Evolutionary conservation across 2,113 vertebrate species (phyloP), one percentile per base, ranked within the genome.

Genomic region (Orthochromis malagaraziensis): DNA sequence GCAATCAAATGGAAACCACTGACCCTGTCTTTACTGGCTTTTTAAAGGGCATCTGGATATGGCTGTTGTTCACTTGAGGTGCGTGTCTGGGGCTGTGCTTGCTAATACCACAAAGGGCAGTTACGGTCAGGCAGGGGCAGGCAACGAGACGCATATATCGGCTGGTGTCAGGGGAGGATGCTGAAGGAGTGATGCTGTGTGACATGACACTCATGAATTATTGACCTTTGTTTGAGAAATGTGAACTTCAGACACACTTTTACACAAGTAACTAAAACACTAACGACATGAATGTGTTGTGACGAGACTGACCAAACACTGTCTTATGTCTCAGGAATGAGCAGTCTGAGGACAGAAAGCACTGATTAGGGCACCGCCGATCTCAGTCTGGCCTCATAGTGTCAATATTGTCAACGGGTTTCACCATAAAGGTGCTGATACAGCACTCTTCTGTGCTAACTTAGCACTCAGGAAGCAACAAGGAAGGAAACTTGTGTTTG

Each of bases 121-220:
- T 12, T 49, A 4, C 1, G 16, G 42, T 3, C 29, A 75, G 38
- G 40, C 84, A 9, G 40, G 85, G 31, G 21, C n/a, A 29, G 7
- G 77, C 57, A 31, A 70, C 29, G 77, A 63, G 45, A 58, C 29
- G 77, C 79, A 21, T 2, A 26, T 57, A 81, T 51, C 16, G 10
- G 60, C 49, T 57, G 84, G 40, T 80, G 84, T 81, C 53, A 29
- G 47, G 6, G 26, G 38, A 35, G 35, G 80, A 82, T 5, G 33
- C 49, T 45, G 68, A 47, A 19, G 29, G 17, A 84, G 51, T 53
- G 87, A 90, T 68, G 31, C 49, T 45, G 73, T 68, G 68, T 79
- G 82, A 79, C 75, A 68, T 86, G n/a, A 31, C 53, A 82, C 45
- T 45, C 65, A 33, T 87, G 73, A 88, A 29, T 86, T 53, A 84